phyloP scores from a whole-genome alignment of 2,113 vertebrate genomes.

The Piaya cayana region DNA sequence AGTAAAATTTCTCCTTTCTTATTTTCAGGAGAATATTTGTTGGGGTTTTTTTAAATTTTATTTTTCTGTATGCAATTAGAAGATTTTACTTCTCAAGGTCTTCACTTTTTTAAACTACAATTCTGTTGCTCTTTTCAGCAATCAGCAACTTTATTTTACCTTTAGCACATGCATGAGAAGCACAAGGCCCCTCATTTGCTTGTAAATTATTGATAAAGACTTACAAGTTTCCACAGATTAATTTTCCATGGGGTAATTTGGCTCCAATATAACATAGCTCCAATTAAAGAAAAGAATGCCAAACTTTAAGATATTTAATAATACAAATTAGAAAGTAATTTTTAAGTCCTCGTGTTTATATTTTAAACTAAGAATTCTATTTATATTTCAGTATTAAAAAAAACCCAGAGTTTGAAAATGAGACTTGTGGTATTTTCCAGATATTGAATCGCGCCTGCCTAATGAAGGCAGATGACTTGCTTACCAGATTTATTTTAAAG shows the following conservation, averaged over 20 bases:
- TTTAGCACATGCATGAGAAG: constrained; percentile 46
- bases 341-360: background rate
- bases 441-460: constrained; percentile 44
- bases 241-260: constrained; percentile 67
- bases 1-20: background rate
- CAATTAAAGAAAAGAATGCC: constrained; percentile 38
- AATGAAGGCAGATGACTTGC: constrained; percentile 36
- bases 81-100: background rate
- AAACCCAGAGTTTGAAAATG: background rate
- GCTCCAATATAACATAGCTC: constrained; percentile 27
- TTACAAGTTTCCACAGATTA: constrained; percentile 60
- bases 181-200: constrained; percentile 33
- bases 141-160: constrained; percentile 47
- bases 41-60: background rate
- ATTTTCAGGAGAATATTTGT: constrained; percentile 8
- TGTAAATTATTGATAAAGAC: constrained; percentile 57
- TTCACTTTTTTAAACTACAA: background rate
- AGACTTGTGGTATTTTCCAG: constrained; percentile 36
- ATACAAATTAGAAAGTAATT: background rate
- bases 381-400: constrained; percentile 3
- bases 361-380: background rate
- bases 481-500: constrained; percentile 58
- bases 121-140: constrained; percentile 62
- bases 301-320: constrained; percentile 42
- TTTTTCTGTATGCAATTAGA: background rate